phyloP scores from a whole-genome alignment of 2,797 vertebrate genomes.

The Nasua narica region DNA sequence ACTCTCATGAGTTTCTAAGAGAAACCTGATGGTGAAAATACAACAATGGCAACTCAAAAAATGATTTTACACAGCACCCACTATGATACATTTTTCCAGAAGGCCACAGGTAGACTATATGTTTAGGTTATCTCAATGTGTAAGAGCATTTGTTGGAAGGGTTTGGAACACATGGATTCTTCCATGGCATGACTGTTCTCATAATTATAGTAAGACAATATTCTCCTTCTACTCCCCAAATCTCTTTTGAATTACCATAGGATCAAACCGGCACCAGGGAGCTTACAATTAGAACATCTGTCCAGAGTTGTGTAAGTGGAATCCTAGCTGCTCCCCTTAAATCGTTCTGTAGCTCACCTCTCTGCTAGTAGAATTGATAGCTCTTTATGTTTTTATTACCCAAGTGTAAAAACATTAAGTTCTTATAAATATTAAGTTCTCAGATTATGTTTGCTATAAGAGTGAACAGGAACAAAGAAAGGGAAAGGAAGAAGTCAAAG shows the following conservation, averaged over 20 bases:
- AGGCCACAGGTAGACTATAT: background rate
- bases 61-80: background rate
- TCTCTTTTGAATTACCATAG: background rate
- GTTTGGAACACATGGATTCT: background rate
- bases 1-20: background rate
- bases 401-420: background rate
- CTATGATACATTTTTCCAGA: background rate
- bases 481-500: background rate
- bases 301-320: background rate
- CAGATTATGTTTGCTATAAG: background rate
- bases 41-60: background rate
- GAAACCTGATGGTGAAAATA: background rate
- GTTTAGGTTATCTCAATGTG: background rate
- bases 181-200: background rate
- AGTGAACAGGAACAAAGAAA: background rate
- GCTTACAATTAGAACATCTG: background rate
- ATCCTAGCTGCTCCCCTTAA: background rate
- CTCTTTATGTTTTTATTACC: background rate
- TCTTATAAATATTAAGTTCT: background rate
- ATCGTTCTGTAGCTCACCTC: background rate
- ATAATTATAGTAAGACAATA: background rate
- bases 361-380: background rate
- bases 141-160: background rate
- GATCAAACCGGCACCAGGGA: background rate
- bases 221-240: background rate